Evolutionary conservation across 2,797 vertebrate genomes (phyloP), one percentile per base, ranked within the genome.

Genomic region (Argentina silus): DNA sequence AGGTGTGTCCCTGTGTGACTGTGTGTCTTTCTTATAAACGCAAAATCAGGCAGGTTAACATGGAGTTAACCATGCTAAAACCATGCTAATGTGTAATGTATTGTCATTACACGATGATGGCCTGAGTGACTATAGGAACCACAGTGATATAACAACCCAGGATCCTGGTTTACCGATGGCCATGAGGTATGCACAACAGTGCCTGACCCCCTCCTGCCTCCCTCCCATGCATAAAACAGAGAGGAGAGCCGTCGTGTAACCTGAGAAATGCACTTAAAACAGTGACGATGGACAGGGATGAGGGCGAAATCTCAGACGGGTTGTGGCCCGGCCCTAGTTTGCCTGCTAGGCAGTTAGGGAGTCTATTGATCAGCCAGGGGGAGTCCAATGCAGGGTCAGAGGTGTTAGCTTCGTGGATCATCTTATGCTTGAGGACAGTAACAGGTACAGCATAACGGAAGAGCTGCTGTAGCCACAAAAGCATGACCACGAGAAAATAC

Each of bases 191-290:
- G 82, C 81, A 79, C 83, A 68, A 78, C 76, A 53, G 79, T 36
- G 27, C 80, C 82, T 45, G 43, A n/a, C 50, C 48, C 48, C 81
- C 82, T 2, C 23, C 36, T 14, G 21, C 27, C 21, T 53, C 48
- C 27, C 19, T 50, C 43, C 82, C 82, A 21, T 85, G 86, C 89
- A 87, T 89, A 89, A 90, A 87, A 86, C 55, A 77, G 78, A 45
- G 80, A 82, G 82, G 72, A 75, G 11, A 82, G 82, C 60, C 72
- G 73, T 70, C 68, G 7, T 84, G 90, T 90, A 92, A 91, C 88
- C 87, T 89, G 89, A 91, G 88, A 88, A 89, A 91, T 86, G 88
- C 90, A 90, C 91, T 92, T 92, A 87, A 92, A 92, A 91, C 77
- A 83, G 85, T 77, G 69, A 91, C 87, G 90, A 89, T 85, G 89